Conservation (phyloP, 1,140 invertebrate genomes). For the Rhopalosiphum padi region DNA sequence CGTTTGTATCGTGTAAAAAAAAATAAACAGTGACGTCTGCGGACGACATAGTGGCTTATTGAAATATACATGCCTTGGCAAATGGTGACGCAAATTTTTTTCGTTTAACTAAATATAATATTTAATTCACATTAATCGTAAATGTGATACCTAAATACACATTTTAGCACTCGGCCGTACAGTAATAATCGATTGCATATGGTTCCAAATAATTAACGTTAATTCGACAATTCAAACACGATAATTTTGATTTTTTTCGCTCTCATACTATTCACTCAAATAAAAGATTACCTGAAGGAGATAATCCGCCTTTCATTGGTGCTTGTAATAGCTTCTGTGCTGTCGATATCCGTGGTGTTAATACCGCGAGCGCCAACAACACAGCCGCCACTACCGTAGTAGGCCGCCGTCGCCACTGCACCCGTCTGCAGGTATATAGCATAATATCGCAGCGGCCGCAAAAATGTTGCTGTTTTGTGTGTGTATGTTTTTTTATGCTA, state of each 20-base stretch:
- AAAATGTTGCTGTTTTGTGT: conserved; percentile 11
- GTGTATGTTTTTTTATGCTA: not conserved
- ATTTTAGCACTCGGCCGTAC: not conserved
- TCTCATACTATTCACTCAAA: not conserved
- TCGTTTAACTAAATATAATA: not conserved
- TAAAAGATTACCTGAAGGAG: not conserved
- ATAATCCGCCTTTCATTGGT: not conserved
- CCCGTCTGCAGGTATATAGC: not conserved
- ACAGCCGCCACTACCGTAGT: conserved; percentile 5
- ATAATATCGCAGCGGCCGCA: conserved; percentile 44
- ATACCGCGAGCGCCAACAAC: conserved; percentile 28
- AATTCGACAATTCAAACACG: not conserved
- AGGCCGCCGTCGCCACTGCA: conserved; percentile 22
- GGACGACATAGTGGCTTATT: not conserved
- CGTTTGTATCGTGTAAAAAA: not conserved
- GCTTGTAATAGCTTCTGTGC: conserved; percentile 7
- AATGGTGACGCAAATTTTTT: not conserved
- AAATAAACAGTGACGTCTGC: not conserved
- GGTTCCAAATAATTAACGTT: not conserved
- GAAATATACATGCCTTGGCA: not conserved
- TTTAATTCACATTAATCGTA: not conserved
- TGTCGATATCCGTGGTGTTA: not conserved
- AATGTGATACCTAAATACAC: not conserved
- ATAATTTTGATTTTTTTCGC: not conserved
- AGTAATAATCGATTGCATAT: not conserved